Conservation (phyloP, 2,113 vertebrate species). For the Siniperca knerii region DNA sequence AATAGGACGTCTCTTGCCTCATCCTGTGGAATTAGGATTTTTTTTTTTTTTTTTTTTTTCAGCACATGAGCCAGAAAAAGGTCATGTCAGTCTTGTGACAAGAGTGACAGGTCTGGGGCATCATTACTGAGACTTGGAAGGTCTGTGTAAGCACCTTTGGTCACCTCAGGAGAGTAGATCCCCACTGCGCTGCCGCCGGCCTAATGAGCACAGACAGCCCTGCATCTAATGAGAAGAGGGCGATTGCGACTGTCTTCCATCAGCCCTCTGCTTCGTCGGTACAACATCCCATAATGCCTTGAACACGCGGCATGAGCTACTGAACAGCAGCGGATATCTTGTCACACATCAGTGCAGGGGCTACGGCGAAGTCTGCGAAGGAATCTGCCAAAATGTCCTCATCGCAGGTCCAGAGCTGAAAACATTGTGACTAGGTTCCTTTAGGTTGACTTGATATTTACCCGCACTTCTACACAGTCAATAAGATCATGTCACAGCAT, state of each 20-base stretch:
- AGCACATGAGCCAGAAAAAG: conserved; percentile 57
- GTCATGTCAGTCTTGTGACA: conserved; percentile 75
- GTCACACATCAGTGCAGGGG: conserved; percentile 49
- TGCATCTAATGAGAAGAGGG: conserved; percentile 72
- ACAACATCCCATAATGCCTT: conserved; percentile 68
- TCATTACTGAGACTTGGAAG: conserved; percentile 78
- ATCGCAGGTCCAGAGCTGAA: conserved; percentile 1
- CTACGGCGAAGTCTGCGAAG: background rate
- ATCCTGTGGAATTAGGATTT: conserved; percentile 43
- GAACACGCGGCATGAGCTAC: conserved; percentile 39
- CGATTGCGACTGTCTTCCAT: conserved; percentile 65
- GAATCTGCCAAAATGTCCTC: conserved; percentile 36
- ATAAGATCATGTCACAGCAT: conserved; percentile 6
- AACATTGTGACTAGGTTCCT: conserved; percentile 13
- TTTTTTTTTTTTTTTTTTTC: background rate
- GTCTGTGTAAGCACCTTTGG: conserved; percentile 77
- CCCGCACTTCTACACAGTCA: background rate
- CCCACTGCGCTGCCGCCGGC: conserved; percentile 55
- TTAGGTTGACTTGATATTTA: conserved; percentile 1
- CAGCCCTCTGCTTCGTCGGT: conserved; percentile 58
- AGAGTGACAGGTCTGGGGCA: conserved; percentile 72
- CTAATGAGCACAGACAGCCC: conserved; percentile 77
- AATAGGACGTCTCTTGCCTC: conserved; percentile 47
- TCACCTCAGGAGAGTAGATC: conserved; percentile 77
- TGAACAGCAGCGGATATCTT: conserved; percentile 46